Percentiles rank a stretch among this genome's conserved stretches.
Evolutionary conservation across 2,797 vertebrate genomes (phyloP).

Genomic region (Parambassis ranga): DNA sequence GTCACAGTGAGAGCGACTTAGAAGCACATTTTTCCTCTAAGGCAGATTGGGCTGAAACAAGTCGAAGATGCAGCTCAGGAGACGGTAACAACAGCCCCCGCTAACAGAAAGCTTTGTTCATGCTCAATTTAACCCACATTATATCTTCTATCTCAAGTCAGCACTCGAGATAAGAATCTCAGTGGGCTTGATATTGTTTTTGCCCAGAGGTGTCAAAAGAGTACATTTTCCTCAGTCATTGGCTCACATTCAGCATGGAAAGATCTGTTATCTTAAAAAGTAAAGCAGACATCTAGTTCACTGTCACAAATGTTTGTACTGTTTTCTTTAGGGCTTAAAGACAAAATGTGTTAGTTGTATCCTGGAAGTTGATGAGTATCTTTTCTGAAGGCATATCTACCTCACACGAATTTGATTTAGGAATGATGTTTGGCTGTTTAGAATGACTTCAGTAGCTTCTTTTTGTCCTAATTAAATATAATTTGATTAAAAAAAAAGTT

Average conservation of each 20-base stretch:
- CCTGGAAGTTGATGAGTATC: too few relatives aligned
- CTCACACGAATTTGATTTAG: too few relatives aligned
- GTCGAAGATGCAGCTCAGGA: slow-evolving; percentile 20
- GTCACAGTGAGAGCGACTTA: slow-evolving; percentile 1
- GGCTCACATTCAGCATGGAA: background rate
- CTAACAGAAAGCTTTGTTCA: slow-evolving; percentile 58
- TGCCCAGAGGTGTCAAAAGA: slow-evolving; percentile 25
- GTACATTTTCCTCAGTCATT: slow-evolving; percentile 13
- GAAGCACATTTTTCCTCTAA: slow-evolving; percentile 15
- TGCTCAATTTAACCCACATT: slow-evolving; percentile 70
- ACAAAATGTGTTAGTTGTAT: background rate
- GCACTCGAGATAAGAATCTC: slow-evolving; percentile 51
- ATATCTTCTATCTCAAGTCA: slow-evolving; percentile 47
- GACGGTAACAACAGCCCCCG: slow-evolving; percentile 33
- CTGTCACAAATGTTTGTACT: background rate
- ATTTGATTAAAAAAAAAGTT: too few relatives aligned
- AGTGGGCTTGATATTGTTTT: slow-evolving; percentile 35
- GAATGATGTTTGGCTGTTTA: too few relatives aligned
- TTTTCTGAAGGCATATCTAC: too few relatives aligned
- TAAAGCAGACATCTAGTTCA: background rate
- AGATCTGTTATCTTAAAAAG: slow-evolving; percentile 8
- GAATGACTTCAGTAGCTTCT: too few relatives aligned
- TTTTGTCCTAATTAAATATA: too few relatives aligned
- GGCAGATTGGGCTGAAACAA: slow-evolving; percentile 7
- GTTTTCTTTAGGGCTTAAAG: background rate